phyloP scores from a whole-genome alignment of 2,888 invertebrate genomes.

The Sminthurinus aureus region DNA sequence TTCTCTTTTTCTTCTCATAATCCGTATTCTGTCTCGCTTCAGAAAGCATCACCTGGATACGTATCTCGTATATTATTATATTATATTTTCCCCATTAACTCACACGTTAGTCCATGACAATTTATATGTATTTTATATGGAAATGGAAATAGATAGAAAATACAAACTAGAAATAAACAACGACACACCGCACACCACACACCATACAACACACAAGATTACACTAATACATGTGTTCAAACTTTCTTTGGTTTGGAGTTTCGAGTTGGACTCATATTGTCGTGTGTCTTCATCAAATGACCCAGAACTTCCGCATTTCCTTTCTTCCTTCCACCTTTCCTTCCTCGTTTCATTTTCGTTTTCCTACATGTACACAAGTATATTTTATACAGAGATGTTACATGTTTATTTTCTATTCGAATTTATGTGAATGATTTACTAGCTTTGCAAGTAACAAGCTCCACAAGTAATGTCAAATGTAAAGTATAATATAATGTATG shows the following conservation, averaged over 20 bases:
- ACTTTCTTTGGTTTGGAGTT: slow-evolving; percentile 7
- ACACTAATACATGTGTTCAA: no score
- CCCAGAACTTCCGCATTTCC: slow-evolving; percentile 49
- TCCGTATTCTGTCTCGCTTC: slow-evolving; percentile 38
- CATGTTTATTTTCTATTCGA: neutral
- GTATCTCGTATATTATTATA: neutral
- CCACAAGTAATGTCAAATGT: no score
- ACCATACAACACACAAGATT: no score
- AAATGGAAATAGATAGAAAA: slow-evolving; percentile 3
- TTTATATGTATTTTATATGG: neutral
- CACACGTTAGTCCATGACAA: no score
- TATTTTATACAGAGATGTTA: neutral
- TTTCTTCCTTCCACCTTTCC: slow-evolving; percentile 35
- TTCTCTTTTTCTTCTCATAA: slow-evolving; percentile 13
- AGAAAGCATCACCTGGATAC: slow-evolving; percentile 40
- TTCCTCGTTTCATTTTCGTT: neutral
- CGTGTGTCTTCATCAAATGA: slow-evolving; percentile 42
- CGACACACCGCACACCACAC: neutral
- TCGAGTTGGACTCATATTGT: slow-evolving; percentile 41
- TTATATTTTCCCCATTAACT: neutral
- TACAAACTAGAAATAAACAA: neutral
- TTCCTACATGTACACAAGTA: neutral
- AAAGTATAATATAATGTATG: no score
- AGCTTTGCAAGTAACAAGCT: no score
- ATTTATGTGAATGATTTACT: slow-evolving; percentile 10